Evolutionary conservation across 2,113 vertebrate species (phyloP), one percentile per base, ranked within the genome.

Genomic region (Gyps fulvus): DNA sequence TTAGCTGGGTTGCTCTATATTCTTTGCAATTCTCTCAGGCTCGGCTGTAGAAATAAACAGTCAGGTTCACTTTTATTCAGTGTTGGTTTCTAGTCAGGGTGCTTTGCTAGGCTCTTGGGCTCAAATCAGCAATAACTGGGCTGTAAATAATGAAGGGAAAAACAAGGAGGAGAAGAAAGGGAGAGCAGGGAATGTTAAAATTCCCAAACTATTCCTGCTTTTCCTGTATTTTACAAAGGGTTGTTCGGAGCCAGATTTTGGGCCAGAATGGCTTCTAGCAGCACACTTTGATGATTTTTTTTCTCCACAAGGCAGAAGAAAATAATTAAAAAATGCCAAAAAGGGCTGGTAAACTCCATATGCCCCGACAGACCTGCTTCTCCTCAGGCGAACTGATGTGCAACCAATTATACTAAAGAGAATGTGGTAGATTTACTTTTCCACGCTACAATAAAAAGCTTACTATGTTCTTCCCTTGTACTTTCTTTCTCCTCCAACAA

Each of bases 61-160:
- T 92, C 94, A 94, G n/a, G n/a, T 88, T 95, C 57, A 93, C 59
- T 97, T 97, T 83, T 91, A 40, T 83, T 92, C 80, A 62, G 43
- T 6, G 2, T 8, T 65, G 67, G 16, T 89, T 95, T 90, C 87
- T 73, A 82, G 77, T 70, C 83, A 80, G n/a, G 23, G 62, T 95
- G 40, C 27, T 87, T 95, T 86, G 16, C 29, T 69, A 43, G 55
- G 45, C 25, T 90, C 31, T 38, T 57, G 36, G 31, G 45, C 65
- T 77, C 9, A 3, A 82, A 85, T 40, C 31, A 45, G 43, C 26
- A 82, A 40, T 70, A 87, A 70, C 43, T 55, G 26, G 58, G 36
- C 57, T 87, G 43, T 85, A 92, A 95, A 76, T 47, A 55, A 49
- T 25, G 67, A 26, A 87, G 11, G 16, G 12, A 18, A 63, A 92